These are phyloP conservation scores for Nipponia nippon DNA, from an alignment of 2,113 vertebrate species.

Conservation along the genomic window DNA sequence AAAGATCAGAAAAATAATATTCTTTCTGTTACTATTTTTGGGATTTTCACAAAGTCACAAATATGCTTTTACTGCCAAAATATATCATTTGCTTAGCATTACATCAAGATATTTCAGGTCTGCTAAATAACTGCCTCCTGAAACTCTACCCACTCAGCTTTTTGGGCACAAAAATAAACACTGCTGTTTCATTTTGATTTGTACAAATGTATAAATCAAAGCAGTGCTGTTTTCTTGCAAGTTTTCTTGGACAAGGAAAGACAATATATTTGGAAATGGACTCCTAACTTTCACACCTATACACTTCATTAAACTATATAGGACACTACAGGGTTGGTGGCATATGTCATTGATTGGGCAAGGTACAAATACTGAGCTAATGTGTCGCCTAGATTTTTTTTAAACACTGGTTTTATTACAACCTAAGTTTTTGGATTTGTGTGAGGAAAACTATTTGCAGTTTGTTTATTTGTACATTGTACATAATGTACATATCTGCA, in stretches of 20 bases:
- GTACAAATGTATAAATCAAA: not conserved
- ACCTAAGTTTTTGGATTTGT: not conserved
- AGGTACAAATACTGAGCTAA: not conserved
- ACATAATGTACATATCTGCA: not conserved
- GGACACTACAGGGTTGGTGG: not conserved
- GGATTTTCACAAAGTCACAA: not conserved
- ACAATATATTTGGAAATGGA: not conserved
- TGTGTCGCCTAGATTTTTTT: not conserved
- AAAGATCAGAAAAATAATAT: not conserved
- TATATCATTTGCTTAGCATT: not conserved
- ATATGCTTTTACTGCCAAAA: not conserved
- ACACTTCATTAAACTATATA: not conserved
- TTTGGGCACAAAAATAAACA: not conserved
- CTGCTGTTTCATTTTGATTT: not conserved
- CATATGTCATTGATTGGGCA: not conserved
- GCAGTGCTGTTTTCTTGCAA: not conserved
- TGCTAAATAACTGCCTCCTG: not conserved
- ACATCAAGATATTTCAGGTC: not conserved
- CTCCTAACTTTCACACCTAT: not conserved
- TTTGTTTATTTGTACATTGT: not conserved
- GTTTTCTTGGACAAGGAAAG: not conserved
- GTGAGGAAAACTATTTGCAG: not conserved
- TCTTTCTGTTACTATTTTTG: not conserved
- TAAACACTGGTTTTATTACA: not conserved
- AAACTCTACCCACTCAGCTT: not conserved